These are phyloP conservation scores for Perccottus glenii DNA, from an alignment of 2,113 vertebrate species.

Conservation along the genomic window DNA sequence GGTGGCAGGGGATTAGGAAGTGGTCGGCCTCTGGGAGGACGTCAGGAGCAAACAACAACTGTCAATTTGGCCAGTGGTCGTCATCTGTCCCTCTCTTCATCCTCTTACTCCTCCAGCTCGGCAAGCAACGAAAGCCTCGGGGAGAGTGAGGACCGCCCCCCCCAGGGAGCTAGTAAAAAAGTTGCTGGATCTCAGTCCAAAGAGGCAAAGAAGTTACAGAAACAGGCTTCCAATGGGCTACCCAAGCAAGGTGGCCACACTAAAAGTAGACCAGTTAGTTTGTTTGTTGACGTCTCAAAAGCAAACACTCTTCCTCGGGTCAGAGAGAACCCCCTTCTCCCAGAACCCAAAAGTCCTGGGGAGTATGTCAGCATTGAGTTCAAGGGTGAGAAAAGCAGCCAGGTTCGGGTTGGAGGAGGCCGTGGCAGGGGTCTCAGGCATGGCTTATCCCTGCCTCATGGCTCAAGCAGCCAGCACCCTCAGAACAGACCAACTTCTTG, in stretches of 20 bases:
- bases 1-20: conserved; percentile 53
- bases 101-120: conserved; percentile 82
- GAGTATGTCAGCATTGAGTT: conserved; percentile 83
- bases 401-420: conserved; percentile 26
- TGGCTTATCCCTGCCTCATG: conserved; percentile 60
- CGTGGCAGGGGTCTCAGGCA: conserved; percentile 53
- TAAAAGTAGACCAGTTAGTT: conserved; percentile 73
- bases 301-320: conserved; percentile 80
- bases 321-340: conserved; percentile 69
- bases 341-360: conserved; percentile 79
- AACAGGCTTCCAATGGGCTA: conserved; percentile 52
- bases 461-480: conserved; percentile 51
- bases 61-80: conserved; percentile 43
- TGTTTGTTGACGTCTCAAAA: conserved; percentile 81
- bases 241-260: conserved; percentile 62
- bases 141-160: conserved; percentile 71
- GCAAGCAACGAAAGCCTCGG: conserved; percentile 85
- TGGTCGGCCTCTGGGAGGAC: conserved; percentile 38
- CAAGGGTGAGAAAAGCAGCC: conserved; percentile 52
- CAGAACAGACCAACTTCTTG: conserved; percentile 73
- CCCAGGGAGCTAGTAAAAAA: conserved; percentile 33
- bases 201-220: conserved; percentile 57
- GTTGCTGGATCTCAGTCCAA: conserved; percentile 52
- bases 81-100: conserved; percentile 77
- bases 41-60: conserved; percentile 43